Conservation (phyloP, 1,140 invertebrate genomes). For the Drosophila busckii region DNA sequence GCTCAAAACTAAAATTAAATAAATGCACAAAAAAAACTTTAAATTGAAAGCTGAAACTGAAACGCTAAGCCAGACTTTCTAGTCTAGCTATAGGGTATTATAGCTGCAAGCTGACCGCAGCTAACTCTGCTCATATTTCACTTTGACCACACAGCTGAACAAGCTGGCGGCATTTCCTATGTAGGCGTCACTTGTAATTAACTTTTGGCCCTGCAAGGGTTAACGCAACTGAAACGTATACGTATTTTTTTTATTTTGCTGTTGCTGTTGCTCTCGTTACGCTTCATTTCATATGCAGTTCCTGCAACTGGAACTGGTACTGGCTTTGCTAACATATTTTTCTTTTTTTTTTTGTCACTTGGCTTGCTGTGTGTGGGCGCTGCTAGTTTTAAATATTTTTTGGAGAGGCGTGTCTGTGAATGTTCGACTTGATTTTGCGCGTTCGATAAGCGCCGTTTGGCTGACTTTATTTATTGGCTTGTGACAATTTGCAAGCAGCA, state of each 20-base stretch:
- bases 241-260: conserved; percentile 20
- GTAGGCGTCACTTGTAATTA: conserved; percentile 70
- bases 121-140: conserved; percentile 56
- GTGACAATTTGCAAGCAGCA: conserved; percentile 52
- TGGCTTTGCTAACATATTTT: conserved; percentile 26
- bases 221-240: conserved; percentile 23
- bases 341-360: conserved; percentile 53
- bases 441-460: conserved; percentile 55
- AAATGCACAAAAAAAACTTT: conserved; percentile 10
- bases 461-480: conserved; percentile 56
- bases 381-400: background rate
- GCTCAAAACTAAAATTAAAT: conserved; percentile 1
- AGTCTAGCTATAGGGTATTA: background rate
- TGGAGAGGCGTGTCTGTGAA: conserved; percentile 19
- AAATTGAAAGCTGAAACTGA: too few relatives aligned
- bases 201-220: conserved; percentile 47
- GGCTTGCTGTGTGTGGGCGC: conserved; percentile 34
- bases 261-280: conserved; percentile 44
- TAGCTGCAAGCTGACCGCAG: conserved; percentile 26
- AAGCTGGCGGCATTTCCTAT: conserved; percentile 39
- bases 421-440: conserved; percentile 42
- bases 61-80: background rate
- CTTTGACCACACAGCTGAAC: conserved; percentile 48
- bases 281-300: conserved; percentile 72
- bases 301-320: conserved; percentile 30